Evolutionary conservation across 92 coral and sea anemone genomes (phyloP).

Genomic region (Epizoanthus illoricatus): DNA sequence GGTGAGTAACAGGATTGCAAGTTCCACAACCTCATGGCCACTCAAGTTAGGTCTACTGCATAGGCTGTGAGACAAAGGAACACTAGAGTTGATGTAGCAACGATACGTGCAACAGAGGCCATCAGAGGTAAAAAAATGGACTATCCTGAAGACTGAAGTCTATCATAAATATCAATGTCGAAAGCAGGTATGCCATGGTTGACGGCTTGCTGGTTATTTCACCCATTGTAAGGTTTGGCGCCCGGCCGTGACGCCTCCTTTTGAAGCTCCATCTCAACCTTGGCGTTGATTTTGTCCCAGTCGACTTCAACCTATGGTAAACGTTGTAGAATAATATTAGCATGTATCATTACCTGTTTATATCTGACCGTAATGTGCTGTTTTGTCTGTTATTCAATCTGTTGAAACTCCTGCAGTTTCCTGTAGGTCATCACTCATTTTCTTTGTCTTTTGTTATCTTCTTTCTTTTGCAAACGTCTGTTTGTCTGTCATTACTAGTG

Average conservation of each 20-base stretch:
- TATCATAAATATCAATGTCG: not conserved
- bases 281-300: slow-evolving; percentile 96
- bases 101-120: no score
- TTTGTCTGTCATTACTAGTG: no score
- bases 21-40: no score
- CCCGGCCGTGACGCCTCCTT: slow-evolving; percentile 96
- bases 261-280: slow-evolving; percentile 89
- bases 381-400: not conserved
- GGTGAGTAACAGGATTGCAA: no score
- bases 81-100: no score
- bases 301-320: slow-evolving; percentile 81
- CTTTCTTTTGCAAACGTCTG: no score
- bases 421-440: not conserved
- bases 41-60: no score
- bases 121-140: no score
- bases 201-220: not conserved
- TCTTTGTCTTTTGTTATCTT: no score
- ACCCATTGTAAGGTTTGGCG: slow-evolving; percentile 92
- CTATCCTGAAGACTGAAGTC: no score
- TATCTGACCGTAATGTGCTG: not conserved
- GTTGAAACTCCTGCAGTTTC: not conserved
- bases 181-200: not conserved
- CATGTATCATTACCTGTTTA: not conserved
- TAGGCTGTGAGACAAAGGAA: no score
- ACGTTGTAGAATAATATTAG: not conserved